Evolutionary conservation across 2,888 invertebrate genomes (phyloP).

Genomic region (Sarcophaga caerulescens): DNA sequence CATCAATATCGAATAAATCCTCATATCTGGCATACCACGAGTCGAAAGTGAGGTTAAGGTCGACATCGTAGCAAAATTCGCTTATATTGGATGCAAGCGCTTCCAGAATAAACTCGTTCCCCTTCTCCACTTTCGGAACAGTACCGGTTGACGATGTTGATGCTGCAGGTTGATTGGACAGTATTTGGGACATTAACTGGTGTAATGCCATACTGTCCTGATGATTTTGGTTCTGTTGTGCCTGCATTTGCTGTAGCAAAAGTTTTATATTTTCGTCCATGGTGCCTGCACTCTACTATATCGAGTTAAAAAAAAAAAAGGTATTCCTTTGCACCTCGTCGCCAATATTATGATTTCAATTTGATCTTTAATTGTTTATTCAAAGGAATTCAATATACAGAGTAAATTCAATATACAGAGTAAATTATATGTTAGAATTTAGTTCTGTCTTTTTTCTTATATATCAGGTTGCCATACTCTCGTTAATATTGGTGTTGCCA

Average conservation of each 20-base stretch:
- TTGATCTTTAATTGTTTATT: not conserved
- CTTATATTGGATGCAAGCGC: constrained; percentile 61
- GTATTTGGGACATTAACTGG: constrained; percentile 3
- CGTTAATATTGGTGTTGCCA: no score
- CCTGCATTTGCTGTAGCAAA: constrained; percentile 9
- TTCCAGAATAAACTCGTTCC: constrained; percentile 55
- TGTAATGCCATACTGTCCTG: constrained; percentile 36
- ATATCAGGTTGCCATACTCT: no score
- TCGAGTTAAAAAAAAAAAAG: constrained; percentile 4
- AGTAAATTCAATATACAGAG: no score
- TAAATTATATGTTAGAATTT: no score
- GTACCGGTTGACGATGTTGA: not conserved
- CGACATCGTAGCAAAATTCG: constrained; percentile 55
- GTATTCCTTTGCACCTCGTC: constrained; percentile 7
- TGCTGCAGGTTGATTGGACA: not conserved
- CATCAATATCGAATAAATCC: constrained; percentile 62
- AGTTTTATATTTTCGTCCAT: constrained; percentile 32
- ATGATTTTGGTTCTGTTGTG: no score
- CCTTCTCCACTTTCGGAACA: not conserved
- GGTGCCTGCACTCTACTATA: not conserved
- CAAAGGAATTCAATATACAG: no score
- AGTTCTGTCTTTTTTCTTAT: no score
- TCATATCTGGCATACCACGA: constrained; percentile 57
- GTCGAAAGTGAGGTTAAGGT: constrained; percentile 66
- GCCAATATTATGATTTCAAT: constrained; percentile 32